Conservation (phyloP, 2,888 invertebrate species). For the Embidobia sp. region DNA sequence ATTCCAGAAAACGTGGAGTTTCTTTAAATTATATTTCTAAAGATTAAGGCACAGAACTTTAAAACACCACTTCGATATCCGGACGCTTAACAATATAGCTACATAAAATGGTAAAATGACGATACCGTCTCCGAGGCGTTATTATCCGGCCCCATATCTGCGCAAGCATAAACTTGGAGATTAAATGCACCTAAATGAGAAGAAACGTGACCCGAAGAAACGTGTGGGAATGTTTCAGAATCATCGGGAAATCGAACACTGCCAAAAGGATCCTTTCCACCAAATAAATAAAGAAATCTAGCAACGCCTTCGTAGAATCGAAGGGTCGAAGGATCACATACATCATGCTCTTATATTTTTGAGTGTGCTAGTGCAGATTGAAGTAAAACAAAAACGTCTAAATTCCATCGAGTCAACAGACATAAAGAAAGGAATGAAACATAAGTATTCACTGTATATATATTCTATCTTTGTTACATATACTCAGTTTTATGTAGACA, state of each 20-base stretch:
- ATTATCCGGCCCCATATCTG: slow-evolving; percentile 70
- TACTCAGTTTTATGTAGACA: too few relatives aligned
- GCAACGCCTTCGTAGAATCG: slow-evolving; percentile 64
- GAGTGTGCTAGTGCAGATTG: slow-evolving; percentile 2
- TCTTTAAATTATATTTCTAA: slow-evolving; percentile 43
- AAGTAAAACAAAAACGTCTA: too few relatives aligned
- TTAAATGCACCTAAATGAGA: slow-evolving; percentile 57
- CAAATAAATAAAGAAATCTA: slow-evolving; percentile 64
- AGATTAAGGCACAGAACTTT: slow-evolving; percentile 32
- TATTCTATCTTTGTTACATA: too few relatives aligned
- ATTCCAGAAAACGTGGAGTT: slow-evolving; percentile 51
- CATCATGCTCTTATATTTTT: slow-evolving; percentile 27
- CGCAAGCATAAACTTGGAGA: slow-evolving; percentile 56
- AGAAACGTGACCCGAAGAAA: slow-evolving; percentile 49
- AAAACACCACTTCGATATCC: slow-evolving; percentile 45
- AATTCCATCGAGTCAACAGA: too few relatives aligned
- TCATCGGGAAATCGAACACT: slow-evolving; percentile 65
- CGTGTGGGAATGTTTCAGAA: slow-evolving; percentile 61
- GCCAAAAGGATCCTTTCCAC: slow-evolving; percentile 24
- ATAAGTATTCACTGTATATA: too few relatives aligned
- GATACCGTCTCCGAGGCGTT: slow-evolving; percentile 68
- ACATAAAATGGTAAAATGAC: slow-evolving; percentile 76
- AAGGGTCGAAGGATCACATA: slow-evolving; percentile 32
- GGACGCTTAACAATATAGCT: slow-evolving; percentile 60
- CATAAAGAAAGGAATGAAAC: too few relatives aligned